These are phyloP conservation scores for Eilema griseolum DNA, from an alignment of 2,888 invertebrate genomes.

Conservation along the genomic window DNA sequence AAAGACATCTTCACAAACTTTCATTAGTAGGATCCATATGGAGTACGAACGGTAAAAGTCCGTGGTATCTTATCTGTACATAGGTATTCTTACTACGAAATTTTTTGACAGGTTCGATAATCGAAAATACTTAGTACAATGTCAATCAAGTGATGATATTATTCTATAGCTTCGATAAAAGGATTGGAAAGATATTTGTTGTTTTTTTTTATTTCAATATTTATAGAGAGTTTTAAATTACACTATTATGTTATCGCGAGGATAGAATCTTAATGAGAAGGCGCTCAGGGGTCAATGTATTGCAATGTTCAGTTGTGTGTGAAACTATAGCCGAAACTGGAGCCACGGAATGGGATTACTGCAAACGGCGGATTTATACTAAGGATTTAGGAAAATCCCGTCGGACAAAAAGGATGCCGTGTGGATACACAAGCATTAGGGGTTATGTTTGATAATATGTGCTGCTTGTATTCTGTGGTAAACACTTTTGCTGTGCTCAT, in stretches of 20 bases:
- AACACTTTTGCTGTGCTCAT: slow-evolving; percentile 29
- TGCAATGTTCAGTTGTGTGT: slow-evolving; percentile 69
- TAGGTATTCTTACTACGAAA: no score
- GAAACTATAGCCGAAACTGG: slow-evolving; percentile 70
- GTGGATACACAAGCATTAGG: slow-evolving; percentile 66
- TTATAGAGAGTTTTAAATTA: background rate
- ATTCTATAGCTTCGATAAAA: background rate
- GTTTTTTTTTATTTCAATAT: background rate
- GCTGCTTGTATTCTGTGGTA: slow-evolving; percentile 57
- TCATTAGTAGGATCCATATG: no score
- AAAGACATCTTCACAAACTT: no score
- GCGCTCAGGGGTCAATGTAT: slow-evolving; percentile 62
- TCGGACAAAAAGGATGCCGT: slow-evolving; percentile 70
- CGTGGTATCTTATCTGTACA: no score
- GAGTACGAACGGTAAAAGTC: no score
- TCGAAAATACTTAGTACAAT: background rate
- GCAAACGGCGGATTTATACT: slow-evolving; percentile 79
- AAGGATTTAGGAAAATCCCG: slow-evolving; percentile 75
- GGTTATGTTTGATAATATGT: slow-evolving; percentile 71
- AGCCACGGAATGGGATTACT: slow-evolving; percentile 75
- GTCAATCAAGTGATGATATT: slow-evolving; percentile 1
- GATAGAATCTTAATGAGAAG: slow-evolving; percentile 52
- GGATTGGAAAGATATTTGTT: background rate
- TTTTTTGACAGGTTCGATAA: no score
- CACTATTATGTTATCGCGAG: slow-evolving; percentile 16